phyloP scores from a whole-genome alignment of 2,888 invertebrate genomes.

The Eupithecia vulgata region DNA sequence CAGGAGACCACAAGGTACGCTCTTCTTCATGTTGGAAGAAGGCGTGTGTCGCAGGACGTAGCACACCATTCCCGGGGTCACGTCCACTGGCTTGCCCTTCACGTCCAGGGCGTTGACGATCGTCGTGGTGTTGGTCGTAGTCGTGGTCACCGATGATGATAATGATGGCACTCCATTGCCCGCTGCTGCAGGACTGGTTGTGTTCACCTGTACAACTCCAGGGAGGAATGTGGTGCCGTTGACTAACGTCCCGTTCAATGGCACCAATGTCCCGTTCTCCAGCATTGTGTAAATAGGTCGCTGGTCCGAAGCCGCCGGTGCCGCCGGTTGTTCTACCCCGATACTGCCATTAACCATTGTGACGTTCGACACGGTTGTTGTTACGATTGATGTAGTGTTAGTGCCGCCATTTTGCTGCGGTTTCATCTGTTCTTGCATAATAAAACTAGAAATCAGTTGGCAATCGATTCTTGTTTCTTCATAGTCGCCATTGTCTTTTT shows the following conservation, averaged over 20 bases:
- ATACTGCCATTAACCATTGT: slow-evolving; percentile 65
- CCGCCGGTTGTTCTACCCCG: slow-evolving; percentile 41
- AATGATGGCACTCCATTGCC: slow-evolving; percentile 54
- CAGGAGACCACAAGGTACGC: slow-evolving; percentile 69
- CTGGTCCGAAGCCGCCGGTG: slow-evolving; percentile 37
- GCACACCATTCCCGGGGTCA: slow-evolving; percentile 75
- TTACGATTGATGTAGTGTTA: slow-evolving; percentile 57
- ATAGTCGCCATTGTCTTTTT: slow-evolving; percentile 73
- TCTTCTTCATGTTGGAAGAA: slow-evolving; percentile 61
- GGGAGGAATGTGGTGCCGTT: slow-evolving; percentile 45
- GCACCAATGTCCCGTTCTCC: slow-evolving; percentile 70
- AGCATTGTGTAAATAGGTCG: slow-evolving; percentile 60
- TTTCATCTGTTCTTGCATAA: slow-evolving; percentile 59
- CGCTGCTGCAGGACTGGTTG: slow-evolving; percentile 42
- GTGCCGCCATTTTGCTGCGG: slow-evolving; percentile 47
- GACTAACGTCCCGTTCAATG: slow-evolving; percentile 50
- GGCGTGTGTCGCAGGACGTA: slow-evolving; percentile 65
- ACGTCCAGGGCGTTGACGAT: slow-evolving; percentile 74
- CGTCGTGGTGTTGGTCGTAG: slow-evolving; percentile 67
- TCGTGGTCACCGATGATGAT: slow-evolving; percentile 62
- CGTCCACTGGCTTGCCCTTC: slow-evolving; percentile 69
- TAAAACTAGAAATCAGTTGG: slow-evolving; percentile 72
- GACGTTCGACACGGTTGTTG: slow-evolving; percentile 68
- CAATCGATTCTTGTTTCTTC: slow-evolving; percentile 77
- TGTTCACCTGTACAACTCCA: slow-evolving; percentile 40